Conservation (phyloP, 1,140 invertebrate species). For the Maniola jurtina region DNA sequence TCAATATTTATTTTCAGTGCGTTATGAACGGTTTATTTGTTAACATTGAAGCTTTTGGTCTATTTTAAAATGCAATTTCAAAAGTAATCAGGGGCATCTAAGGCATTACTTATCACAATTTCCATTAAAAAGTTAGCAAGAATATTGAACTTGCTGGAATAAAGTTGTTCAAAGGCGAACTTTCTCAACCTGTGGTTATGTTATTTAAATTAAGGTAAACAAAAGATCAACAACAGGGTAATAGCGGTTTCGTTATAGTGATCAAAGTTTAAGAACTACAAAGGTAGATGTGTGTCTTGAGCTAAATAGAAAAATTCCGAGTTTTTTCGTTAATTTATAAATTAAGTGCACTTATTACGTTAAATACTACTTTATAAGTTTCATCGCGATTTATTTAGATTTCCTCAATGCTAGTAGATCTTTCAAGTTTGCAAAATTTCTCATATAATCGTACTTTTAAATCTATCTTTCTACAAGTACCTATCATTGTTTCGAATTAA, state of each 20-base stretch:
- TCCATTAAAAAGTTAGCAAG: not conserved
- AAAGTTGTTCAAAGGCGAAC: slow-evolving; percentile 14
- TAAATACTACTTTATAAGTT: too few relatives aligned
- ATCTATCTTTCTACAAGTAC: not conserved
- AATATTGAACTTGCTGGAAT: not conserved
- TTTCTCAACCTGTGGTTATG: slow-evolving; percentile 12
- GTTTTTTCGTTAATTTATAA: too few relatives aligned
- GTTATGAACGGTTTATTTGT: not conserved
- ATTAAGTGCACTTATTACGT: too few relatives aligned
- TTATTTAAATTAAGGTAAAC: slow-evolving; percentile 13
- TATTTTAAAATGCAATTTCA: not conserved
- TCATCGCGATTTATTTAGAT: not conserved
- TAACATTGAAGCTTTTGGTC: not conserved
- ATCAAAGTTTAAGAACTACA: slow-evolving; percentile 14
- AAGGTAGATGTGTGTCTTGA: slow-evolving; percentile 14
- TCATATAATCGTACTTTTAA: not conserved
- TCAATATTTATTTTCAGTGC: too few relatives aligned
- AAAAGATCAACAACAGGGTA: slow-evolving; percentile 16
- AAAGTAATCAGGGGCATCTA: not conserved
- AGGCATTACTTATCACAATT: not conserved
- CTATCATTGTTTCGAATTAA: slow-evolving; percentile 3
- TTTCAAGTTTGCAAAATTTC: slow-evolving; percentile 3
- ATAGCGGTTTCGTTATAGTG: slow-evolving; percentile 13
- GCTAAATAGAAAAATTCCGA: not conserved
- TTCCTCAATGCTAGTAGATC: not conserved